These are phyloP conservation scores for Hirudinaria manillensis DNA, from an alignment of 2,888 invertebrate genomes.

Conservation along the genomic window DNA sequence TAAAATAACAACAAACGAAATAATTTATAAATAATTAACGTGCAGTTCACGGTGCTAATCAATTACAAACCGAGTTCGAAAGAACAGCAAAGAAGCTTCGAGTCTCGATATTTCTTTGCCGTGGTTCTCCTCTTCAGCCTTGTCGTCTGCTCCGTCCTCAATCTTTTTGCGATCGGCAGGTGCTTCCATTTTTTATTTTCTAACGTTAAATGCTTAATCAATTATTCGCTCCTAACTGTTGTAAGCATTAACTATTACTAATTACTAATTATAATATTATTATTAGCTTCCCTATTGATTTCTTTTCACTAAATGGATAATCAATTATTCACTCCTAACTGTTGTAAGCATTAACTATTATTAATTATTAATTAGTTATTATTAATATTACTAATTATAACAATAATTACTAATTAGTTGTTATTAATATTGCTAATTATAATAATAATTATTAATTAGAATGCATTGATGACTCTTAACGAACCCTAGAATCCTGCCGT, in stretches of 20 bases:
- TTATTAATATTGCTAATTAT: too few species aligned
- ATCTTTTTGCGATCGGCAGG: conserved; percentile 4
- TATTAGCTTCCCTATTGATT: background rate
- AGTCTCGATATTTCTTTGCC: conserved; percentile 7
- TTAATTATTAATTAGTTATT: too few species aligned
- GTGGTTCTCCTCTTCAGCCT: background rate
- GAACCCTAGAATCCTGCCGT: conserved; percentile 35
- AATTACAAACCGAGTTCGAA: background rate
- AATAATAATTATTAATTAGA: background rate
- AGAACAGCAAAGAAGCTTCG: background rate
- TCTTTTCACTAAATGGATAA: background rate
- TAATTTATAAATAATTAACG: too few species aligned
- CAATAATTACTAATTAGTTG: too few species aligned
- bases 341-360: background rate
- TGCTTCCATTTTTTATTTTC: background rate
- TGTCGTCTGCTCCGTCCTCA: background rate
- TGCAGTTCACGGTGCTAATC: background rate
- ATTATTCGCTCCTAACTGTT: background rate
- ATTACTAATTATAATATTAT: too few species aligned
- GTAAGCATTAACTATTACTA: background rate
- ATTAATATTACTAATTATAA: too few species aligned
- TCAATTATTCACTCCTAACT: background rate
- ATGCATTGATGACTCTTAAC: background rate
- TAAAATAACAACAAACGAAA: too few species aligned
- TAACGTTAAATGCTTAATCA: background rate